Evolutionary conservation across 2,888 invertebrate genomes (phyloP), one percentile per base, ranked within the genome.

Genomic region (Lepas anatifera): DNA sequence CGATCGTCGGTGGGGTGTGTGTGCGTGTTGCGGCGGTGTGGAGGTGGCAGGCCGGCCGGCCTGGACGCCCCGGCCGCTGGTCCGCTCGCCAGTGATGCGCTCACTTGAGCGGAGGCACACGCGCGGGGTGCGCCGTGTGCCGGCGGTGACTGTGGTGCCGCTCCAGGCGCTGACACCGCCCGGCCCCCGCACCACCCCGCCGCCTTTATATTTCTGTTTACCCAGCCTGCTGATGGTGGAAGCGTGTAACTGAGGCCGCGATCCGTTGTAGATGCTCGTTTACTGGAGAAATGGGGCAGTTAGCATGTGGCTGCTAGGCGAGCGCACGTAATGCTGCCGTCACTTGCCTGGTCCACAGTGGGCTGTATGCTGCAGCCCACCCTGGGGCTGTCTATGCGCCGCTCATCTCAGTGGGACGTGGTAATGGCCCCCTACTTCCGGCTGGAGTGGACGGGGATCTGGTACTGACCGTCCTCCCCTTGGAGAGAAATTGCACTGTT

Each of bases 151-250:
- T 22, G 32, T 16, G 32, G 2, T 32, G 58, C 4, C 32, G 32
- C 13, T 1, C 8, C 29, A 32, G 32, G 32, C 22, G 43, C 43
- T 29, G 32, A 10, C 29, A 16, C 50, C 50, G 27, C 13, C n/a
- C n/a, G n/a, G n/a, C n/a, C n/a, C n/a, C n/a, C n/a, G n/a, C n/a
- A n/a, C n/a, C n/a, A n/a, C n/a, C n/a, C n/a, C 27, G 25, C 13
- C 58, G 22, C 18, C 58, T 58, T 58, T 58, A 58, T 58, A 58
- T 58, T 58, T 58, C 32, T 58, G 58, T 58, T 58, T 58, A 58
- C 58, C 58, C 52, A 58, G 52, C 52, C 27, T 32, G 16, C 25
- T 58, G 58, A 58, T 58, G 58, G 58, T 32, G 32, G 58, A 58
- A 58, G 58, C 58, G 58, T 58, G 58, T 58, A 58, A 58, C 18